Conservation (phyloP, 2,888 invertebrate species). For the Caprella mutica region DNA sequence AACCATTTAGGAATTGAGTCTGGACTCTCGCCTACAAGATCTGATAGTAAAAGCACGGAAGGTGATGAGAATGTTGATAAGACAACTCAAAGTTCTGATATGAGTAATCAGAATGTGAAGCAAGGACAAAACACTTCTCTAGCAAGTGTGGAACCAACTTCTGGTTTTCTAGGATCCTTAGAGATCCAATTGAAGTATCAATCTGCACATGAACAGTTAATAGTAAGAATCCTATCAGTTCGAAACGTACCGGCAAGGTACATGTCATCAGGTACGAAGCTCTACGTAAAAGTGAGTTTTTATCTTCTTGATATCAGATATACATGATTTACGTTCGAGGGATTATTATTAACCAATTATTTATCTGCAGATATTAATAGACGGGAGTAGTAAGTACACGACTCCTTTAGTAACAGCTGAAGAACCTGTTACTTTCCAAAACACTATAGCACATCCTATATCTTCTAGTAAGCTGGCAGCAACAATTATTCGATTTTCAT, state of each 20-base stretch:
- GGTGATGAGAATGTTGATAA: too few species aligned
- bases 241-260: neutral
- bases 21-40: too few species aligned
- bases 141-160: neutral
- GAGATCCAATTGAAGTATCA: conserved; percentile 5
- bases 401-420: neutral
- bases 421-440: neutral
- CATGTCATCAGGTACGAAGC: neutral
- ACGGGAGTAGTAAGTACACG: neutral
- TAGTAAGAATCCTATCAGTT: conserved; percentile 1
- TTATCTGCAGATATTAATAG: conserved; percentile 7
- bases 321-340: too few species aligned
- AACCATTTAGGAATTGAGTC: too few species aligned
- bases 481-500: neutral
- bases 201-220: neutral
- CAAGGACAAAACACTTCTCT: neutral
- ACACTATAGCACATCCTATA: neutral
- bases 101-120: too few species aligned
- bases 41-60: too few species aligned
- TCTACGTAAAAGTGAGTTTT: conserved; percentile 1
- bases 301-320: too few species aligned
- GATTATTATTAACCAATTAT: too few species aligned
- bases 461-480: neutral
- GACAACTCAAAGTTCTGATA: too few species aligned
- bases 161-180: neutral